phyloP scores from a whole-genome alignment of 2,888 invertebrate species.

The Eueremaeus valkanovi region DNA sequence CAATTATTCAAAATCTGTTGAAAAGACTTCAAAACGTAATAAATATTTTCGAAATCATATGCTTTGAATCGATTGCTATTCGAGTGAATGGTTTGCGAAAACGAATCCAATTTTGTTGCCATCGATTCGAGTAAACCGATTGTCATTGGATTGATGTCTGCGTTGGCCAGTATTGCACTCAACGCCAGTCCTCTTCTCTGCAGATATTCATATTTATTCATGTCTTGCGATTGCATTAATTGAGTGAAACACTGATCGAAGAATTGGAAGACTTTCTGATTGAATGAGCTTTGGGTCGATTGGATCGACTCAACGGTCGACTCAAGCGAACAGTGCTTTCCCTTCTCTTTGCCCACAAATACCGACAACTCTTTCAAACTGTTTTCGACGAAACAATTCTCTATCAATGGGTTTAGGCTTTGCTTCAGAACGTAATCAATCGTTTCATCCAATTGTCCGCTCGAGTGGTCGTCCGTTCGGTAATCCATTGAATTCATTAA shows the following conservation, averaged over 20 bases:
- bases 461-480: background rate
- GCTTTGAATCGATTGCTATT: background rate
- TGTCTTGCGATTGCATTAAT: background rate
- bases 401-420: background rate
- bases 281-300: background rate
- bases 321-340: too few species aligned
- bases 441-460: background rate
- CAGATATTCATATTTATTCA: background rate
- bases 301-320: too few species aligned
- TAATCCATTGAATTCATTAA: background rate
- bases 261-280: background rate
- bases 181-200: background rate
- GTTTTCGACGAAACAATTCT: background rate
- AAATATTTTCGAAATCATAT: background rate
- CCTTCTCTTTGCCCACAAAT: background rate
- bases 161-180: background rate
- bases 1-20: background rate
- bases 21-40: background rate
- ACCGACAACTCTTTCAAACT: background rate
- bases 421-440: background rate
- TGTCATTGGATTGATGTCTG: background rate
- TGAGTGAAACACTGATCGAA: background rate
- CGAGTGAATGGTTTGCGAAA: background rate
- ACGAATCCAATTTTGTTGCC: background rate
- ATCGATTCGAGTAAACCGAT: background rate